Evolutionary conservation across 2,797 vertebrate genomes (phyloP), one percentile per base, ranked within the genome.

Genomic region (Orestias chungarensis): DNA sequence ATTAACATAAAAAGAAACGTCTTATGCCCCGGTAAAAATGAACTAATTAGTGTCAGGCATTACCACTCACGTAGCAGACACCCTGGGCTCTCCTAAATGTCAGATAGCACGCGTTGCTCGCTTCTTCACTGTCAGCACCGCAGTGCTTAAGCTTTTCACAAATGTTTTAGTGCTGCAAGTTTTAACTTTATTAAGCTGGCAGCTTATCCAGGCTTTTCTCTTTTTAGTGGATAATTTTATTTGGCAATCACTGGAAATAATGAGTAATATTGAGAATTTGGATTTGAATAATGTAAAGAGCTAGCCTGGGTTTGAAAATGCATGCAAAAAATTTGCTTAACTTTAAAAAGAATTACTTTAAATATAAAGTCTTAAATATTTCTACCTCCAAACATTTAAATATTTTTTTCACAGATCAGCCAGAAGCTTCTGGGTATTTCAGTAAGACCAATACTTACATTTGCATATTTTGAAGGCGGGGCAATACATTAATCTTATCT

Each of bases 81-180:
- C 71, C 38, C 46, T 31, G 64, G 49, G 46, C 73, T 71, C 49
- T 82, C 67, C 72, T 74, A 87, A 89, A 91, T 86, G 86, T 89
- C 88, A 85, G 76, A 40, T 40, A 74, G 80, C 74, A 75, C 20
- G 75, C 81, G 85, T 80, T 73, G 70, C 64, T 87, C 15, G 11
- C 66, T 54, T 80, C 71, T 84, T 85, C 76, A 82, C 81, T 75
- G 59, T 79, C 71, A 14, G 79, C 78, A 75, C 70, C 29, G 2
- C 57, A 18, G 3, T n/a, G 47, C 15, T 42, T 67, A 38, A 67
- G 61, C 65, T 54, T 40, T 75, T 54, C 70, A 64, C 33, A 15
- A 31, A 57, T 47, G 9, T 31, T 67, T 76, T 55, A 55, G 10
- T 12, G 15, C 40, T 25, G 8, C 18, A 38, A 8, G 31, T 20